Base-by-base conservation (phyloP, 2,888 invertebrate genomes). In the Artemia sinica region DNA sequence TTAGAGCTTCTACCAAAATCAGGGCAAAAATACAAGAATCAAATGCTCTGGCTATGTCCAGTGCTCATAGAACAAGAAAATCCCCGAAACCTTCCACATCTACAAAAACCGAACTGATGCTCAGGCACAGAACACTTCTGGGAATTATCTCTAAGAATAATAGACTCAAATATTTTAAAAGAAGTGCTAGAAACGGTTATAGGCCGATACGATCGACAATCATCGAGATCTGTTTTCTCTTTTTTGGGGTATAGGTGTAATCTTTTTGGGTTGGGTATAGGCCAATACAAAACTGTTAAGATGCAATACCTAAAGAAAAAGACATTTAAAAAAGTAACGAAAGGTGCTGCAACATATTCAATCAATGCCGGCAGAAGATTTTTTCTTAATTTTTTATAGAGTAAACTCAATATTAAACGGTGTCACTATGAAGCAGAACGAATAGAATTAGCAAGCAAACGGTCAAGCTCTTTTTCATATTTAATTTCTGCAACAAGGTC, bases 191-290 rank as follows among this genome's bases (percentile, higher is more conserved):
- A 52, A 52, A 52, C 4, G n/a, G 3, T 2, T 52, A 52, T 2
- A 52, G 52, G 52, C 13, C 52, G 52, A 52, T 58, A 58, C 58
- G 58, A 58, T 58, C 58, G 58, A 58, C 5, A 58, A 58, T 58
- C 58, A 6, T 58, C 58, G 5, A 58, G 58, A 58, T 58, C 18
- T 58, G 5, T 58, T 58, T 58, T 18, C 58, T 9, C 18, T 58
- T 58, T 8, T 58, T 58, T 58, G 52, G 58, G 58, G 28, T 7
- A 58, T 58, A 58, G 58, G 5, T 8, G 58, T 58, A 5, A 58
- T 58, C 58, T 58, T n/a, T n/a, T n/a, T n/a, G n/a, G n/a, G n/a
- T n/a, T n/a, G n/a, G n/a, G n/a, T n/a, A n/a, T n/a, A n/a, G 58
- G 58, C 8, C 7, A 4, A 58, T 14, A 14, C 58, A 58, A 58